These are phyloP conservation scores for Miniopterus natalensis DNA, from an alignment of 2,113 vertebrate genomes.

Conservation along the genomic window DNA sequence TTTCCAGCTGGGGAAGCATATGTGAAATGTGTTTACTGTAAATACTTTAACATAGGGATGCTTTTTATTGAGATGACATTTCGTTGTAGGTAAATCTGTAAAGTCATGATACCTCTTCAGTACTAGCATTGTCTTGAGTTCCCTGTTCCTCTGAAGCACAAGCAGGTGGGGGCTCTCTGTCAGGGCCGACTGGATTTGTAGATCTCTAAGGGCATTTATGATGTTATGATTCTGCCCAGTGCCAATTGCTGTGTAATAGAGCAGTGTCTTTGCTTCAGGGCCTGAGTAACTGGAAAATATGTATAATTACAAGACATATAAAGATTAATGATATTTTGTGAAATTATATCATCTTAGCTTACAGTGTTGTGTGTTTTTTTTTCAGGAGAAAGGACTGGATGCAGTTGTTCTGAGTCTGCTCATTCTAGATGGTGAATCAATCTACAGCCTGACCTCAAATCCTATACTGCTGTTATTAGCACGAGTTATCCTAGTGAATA, in stretches of 20 bases:
- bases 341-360: background rate
- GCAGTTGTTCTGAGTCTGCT: slow-evolving; percentile 88
- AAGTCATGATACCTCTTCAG: background rate
- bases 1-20: background rate
- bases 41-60: background rate
- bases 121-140: background rate
- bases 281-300: slow-evolving; percentile 15
- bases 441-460: slow-evolving; percentile 93
- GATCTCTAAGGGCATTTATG: background rate
- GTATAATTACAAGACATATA: background rate
- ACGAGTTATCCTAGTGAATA: slow-evolving; percentile 91
- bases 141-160: background rate
- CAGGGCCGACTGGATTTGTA: background rate
- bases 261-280: background rate
- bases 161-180: background rate
- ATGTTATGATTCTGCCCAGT: background rate
- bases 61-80: background rate
- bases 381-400: slow-evolving; percentile 86
- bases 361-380: background rate
- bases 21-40: background rate
- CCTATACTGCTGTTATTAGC: slow-evolving; percentile 94
- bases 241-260: background rate
- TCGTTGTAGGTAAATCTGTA: background rate
- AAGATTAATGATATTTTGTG: slow-evolving; percentile 30
- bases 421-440: slow-evolving; percentile 94